A percentile compares a stretch with the other conserved stretches of the same genome.
Evolutionary conservation across 2,797 vertebrate species (phyloP).

Genomic region (Cottoperca gobio): DNA sequence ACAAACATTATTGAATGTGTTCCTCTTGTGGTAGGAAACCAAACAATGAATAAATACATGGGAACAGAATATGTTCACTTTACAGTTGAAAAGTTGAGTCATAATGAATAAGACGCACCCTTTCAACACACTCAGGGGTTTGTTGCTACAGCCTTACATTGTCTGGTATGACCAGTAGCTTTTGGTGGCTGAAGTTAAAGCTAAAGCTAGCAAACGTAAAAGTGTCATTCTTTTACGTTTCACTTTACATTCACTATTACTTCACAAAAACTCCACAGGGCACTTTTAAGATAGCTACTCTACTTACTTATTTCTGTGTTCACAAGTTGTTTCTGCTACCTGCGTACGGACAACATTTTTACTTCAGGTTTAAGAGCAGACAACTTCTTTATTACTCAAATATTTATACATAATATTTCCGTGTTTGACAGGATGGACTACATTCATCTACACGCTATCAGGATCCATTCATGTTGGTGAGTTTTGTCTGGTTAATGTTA

Average conservation of each 20-base stretch:
- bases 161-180: neutral
- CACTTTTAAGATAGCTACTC: neutral
- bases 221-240: neutral
- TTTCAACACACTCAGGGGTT: neutral
- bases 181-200: neutral
- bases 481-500: slow-evolving; percentile 38
- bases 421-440: slow-evolving; percentile 82
- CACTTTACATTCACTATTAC: neutral
- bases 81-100: neutral
- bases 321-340: neutral
- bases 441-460: slow-evolving; percentile 86
- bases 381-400: neutral
- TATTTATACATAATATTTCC: neutral
- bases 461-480: slow-evolving; percentile 82
- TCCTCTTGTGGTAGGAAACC: neutral
- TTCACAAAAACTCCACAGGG: neutral
- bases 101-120: neutral
- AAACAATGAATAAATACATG: neutral
- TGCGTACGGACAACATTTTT: neutral
- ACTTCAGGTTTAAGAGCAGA: neutral
- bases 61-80: neutral
- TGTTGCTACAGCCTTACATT: no score
- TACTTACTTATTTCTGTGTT: neutral
- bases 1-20: neutral
- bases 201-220: neutral